Evolutionary conservation across 2,797 vertebrate species (phyloP), one percentile per base, ranked within the genome.

Genomic region (Hyperoplus immaculatus): DNA sequence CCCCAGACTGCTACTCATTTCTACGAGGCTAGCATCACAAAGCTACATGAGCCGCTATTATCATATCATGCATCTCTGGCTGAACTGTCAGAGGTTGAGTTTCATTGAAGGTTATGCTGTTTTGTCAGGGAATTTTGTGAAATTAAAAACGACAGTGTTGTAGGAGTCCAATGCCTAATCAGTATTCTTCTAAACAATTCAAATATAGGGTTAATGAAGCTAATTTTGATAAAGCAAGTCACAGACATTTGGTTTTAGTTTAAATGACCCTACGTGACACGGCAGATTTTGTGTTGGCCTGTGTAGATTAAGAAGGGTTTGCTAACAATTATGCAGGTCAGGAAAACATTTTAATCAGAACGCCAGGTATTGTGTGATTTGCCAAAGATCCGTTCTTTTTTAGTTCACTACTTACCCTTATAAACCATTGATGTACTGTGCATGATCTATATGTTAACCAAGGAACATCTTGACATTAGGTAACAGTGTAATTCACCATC

Each of bases 81-180:
- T 1, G 21, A 54, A 41, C 10, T 56, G 12, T 18, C 8, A 38
- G 53, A 0, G 8, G 1, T 29, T 8, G 12, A 65, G 15, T 36
- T 60, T 29, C 53, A 54, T 49, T 70, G 11, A 57, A 70, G 41
- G 45, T 29, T 68, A 73, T 57, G 51, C 15, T 45, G 10, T 49
- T 72, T 55, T 61, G 9, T 46, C 8, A 41, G 21, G 54, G 54
- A 53, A 42, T 5, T 51, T 15, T n/a, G 4, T 0, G 14, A 4
- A 10, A 57, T 42, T 42, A 4, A 45, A 36, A 66, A 21, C 0
- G 7, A 36, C 58, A 42, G 12, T 43, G 13, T 42, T 59, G 5
- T 16, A 8, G n/a, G 13, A 54, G 7, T 12, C 6, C 3, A 29
- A 5, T 53, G 2, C 56, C 16, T 11, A 56, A 29, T 43, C 1